Evolutionary conservation across 2,797 vertebrate species (phyloP).

Genomic region (Gastrophryne carolinensis): DNA sequence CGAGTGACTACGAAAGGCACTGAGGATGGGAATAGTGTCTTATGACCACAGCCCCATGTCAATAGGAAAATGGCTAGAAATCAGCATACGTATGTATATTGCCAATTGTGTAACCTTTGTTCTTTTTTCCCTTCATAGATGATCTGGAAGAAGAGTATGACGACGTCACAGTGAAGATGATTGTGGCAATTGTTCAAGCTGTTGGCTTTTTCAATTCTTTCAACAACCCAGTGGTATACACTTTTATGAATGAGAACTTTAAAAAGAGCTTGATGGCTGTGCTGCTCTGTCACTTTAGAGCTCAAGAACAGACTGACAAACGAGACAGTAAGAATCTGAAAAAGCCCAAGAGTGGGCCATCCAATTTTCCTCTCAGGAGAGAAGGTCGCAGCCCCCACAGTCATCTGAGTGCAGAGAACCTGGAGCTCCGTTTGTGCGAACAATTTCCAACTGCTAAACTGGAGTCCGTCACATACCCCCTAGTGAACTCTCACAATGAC

Average conservation of each 20-base stretch:
- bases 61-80: no score
- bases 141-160: slow-evolving; percentile 76
- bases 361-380: background rate
- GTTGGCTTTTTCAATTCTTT: slow-evolving; percentile 84
- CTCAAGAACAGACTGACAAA: slow-evolving; percentile 46
- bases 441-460: slow-evolving; percentile 42
- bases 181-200: slow-evolving; percentile 78
- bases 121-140: slow-evolving; percentile 59
- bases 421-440: slow-evolving; percentile 46
- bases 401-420: slow-evolving; percentile 48
- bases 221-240: slow-evolving; percentile 82
- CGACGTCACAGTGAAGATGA: slow-evolving; percentile 75
- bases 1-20: no score
- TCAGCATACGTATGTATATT: no score
- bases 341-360: slow-evolving; percentile 14
- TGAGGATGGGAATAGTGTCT: no score
- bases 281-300: slow-evolving; percentile 65
- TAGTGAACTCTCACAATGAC: slow-evolving; percentile 34
- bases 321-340: slow-evolving; percentile 39
- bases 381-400: slow-evolving; percentile 37
- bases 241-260: slow-evolving; percentile 84
- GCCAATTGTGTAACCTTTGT: background rate
- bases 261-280: slow-evolving; percentile 78
- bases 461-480: slow-evolving; percentile 40
- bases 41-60: no score